Conservation (phyloP, 2,888 invertebrate genomes). For the Notocelia uddmanniana region DNA sequence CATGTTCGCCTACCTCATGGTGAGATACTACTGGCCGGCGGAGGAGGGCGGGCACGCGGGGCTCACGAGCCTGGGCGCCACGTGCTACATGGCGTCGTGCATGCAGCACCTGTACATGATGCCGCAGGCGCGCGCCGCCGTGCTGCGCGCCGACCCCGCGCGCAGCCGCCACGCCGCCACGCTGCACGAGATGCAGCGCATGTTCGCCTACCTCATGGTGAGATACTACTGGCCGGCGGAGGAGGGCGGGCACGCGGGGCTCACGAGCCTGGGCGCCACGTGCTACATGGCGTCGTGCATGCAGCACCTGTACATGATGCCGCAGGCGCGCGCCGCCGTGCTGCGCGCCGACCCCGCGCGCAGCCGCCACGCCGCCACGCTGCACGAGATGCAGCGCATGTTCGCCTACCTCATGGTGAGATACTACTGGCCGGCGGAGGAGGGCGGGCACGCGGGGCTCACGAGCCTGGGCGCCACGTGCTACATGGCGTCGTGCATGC, state of each 20-base stretch:
- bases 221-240: no score
- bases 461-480: constrained; percentile 98
- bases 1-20: constrained; percentile 97
- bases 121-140: constrained; percentile 95
- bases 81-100: constrained; percentile 99
- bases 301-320: constrained; percentile 99
- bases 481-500: constrained; percentile 99
- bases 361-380: constrained; percentile 92
- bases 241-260: no score
- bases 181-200: constrained; percentile 94
- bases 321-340: constrained; percentile 94
- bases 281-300: constrained; percentile 99
- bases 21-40: no score
- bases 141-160: constrained; percentile 91
- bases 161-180: constrained; percentile 93
- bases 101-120: constrained; percentile 99
- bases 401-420: constrained; percentile 94
- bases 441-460: no score
- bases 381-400: constrained; percentile 96
- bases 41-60: no score
- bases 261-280: constrained; percentile 97
- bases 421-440: no score
- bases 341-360: constrained; percentile 90
- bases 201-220: constrained; percentile 97
- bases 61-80: constrained; percentile 97